phyloP scores from a whole-genome alignment of 1,140 invertebrate genomes.

The Ctenoplectra terminalis region DNA sequence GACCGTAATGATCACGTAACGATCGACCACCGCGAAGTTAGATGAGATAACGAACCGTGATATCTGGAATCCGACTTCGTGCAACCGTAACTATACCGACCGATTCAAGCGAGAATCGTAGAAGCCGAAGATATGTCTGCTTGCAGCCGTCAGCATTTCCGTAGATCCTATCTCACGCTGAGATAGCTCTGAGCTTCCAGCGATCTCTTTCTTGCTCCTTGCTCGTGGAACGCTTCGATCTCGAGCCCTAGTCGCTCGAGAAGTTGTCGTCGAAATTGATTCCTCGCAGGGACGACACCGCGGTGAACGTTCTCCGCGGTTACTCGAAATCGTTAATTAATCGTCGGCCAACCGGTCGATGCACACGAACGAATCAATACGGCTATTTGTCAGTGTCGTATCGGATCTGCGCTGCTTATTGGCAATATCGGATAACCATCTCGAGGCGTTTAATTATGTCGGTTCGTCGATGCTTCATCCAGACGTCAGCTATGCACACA shows the following conservation, averaged over 20 bases:
- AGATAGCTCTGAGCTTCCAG: slow-evolving; percentile 53
- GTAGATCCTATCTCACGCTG: slow-evolving; percentile 63
- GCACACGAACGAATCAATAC: slow-evolving; percentile 38
- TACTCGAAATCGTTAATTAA: slow-evolving; percentile 53
- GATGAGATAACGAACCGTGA: slow-evolving; percentile 68
- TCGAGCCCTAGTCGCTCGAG: slow-evolving; percentile 16
- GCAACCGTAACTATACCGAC: slow-evolving; percentile 39
- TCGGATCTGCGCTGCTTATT: slow-evolving; percentile 41
- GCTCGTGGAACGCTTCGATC: not conserved
- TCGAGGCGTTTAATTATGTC: slow-evolving; percentile 52
- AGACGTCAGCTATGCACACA: slow-evolving; percentile 19
- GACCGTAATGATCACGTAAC: slow-evolving; percentile 71
- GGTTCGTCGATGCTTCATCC: slow-evolving; percentile 26
- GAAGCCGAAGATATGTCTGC: slow-evolving; percentile 25
- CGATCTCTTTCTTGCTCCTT: slow-evolving; percentile 10
- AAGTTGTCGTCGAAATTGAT: slow-evolving; percentile 51
- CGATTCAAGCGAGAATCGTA: slow-evolving; percentile 55
- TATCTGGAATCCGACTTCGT: slow-evolving; percentile 64
- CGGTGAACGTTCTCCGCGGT: not conserved
- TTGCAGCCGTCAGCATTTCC: slow-evolving; percentile 43
- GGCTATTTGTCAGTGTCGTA: slow-evolving; percentile 49
- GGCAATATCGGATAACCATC: slow-evolving; percentile 47
- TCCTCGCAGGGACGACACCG: not conserved
- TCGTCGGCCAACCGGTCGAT: not conserved
- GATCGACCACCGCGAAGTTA: slow-evolving; percentile 64